These are phyloP conservation scores for Thumatha senex DNA, from an alignment of 2,888 invertebrate species.

Conservation along the genomic window DNA sequence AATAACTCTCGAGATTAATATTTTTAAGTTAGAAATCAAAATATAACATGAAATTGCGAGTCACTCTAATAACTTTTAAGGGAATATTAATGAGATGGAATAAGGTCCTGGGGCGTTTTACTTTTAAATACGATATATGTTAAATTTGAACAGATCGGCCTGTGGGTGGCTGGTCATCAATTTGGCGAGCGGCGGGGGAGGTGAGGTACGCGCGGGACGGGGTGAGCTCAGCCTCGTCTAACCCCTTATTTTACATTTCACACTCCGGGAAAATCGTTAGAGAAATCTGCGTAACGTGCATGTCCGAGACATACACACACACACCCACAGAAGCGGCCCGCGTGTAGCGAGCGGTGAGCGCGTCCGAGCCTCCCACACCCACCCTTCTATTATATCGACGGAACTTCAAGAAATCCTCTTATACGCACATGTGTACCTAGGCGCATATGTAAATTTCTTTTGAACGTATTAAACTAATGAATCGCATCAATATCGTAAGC, in stretches of 20 bases:
- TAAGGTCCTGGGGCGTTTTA: conserved; percentile 71
- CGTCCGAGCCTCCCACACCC: conserved; percentile 59
- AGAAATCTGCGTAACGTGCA: conserved; percentile 83
- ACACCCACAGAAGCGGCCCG: conserved; percentile 36
- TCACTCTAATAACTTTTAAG: conserved; percentile 60
- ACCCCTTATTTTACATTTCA: conserved; percentile 84
- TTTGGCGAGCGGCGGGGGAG: conserved; percentile 64
- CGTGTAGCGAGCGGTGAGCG: conserved; percentile 34
- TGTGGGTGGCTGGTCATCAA: conserved; percentile 78
- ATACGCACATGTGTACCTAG: conserved; percentile 64
- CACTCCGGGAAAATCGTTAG: conserved; percentile 84
- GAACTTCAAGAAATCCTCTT: conserved; percentile 81
- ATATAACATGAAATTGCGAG: conserved; percentile 34
- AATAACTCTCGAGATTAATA: background rate
- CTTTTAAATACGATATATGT: conserved; percentile 80
- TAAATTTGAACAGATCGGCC: conserved; percentile 80
- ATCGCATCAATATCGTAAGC: background rate
- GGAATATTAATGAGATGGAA: conserved; percentile 71
- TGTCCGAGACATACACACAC: conserved; percentile 76
- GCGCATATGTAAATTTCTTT: conserved; percentile 66
- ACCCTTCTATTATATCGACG: conserved; percentile 72
- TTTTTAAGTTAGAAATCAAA: conserved; percentile 5
- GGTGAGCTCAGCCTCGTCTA: conserved; percentile 71
- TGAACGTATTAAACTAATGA: conserved; percentile 41
- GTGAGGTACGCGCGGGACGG: conserved; percentile 46